Conservation (phyloP, 1,140 invertebrate genomes). For the Euura lappo region DNA sequence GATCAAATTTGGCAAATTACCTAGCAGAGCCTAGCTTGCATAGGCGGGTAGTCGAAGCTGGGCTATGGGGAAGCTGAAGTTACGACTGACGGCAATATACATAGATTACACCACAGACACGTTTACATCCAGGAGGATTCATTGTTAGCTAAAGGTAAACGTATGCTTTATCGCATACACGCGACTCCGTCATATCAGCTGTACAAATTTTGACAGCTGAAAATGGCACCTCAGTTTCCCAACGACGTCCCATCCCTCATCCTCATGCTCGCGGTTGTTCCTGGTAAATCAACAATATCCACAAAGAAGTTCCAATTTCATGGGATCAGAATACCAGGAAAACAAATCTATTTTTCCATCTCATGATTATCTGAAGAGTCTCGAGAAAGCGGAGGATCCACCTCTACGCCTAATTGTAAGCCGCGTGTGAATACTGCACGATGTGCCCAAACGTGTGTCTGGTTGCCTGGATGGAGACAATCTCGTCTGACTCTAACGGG, state of each 20-base stretch:
- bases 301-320: no score
- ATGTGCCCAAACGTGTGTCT: neutral
- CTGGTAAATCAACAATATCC: no score
- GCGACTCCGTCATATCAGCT: neutral
- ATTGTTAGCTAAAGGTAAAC: no score
- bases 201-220: neutral
- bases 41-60: neutral
- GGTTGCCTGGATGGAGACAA: neutral
- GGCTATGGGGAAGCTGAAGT: neutral
- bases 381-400: no score
- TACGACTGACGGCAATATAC: neutral
- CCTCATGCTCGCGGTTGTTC: no score
- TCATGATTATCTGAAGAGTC: no score
- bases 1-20: constrained; percentile 3
- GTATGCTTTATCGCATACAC: neutral
- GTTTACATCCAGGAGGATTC: no score
- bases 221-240: neutral
- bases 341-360: no score
- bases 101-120: neutral
- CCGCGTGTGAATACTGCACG: no score
- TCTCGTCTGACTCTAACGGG: neutral
- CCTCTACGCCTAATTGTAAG: no score
- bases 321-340: no score
- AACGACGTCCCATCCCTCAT: neutral
- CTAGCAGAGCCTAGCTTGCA: neutral